Evolutionary conservation across 2,797 vertebrate genomes (phyloP).

Genomic region (Poeciliopsis gracilis): DNA sequence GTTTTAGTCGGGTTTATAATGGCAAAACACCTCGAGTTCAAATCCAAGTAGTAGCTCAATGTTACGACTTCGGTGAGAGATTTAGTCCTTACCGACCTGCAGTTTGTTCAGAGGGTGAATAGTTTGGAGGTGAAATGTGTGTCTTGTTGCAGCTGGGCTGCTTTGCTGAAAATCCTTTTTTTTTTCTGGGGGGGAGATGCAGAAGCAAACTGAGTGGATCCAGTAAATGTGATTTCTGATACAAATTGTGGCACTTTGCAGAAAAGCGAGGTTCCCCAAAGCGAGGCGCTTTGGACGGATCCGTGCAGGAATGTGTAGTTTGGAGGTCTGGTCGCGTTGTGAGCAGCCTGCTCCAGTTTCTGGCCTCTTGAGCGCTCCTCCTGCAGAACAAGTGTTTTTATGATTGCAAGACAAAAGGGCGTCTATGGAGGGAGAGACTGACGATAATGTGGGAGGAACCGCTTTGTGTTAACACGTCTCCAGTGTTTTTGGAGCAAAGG

Average conservation of each 20-base stretch:
- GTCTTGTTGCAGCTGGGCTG: constrained; percentile 28
- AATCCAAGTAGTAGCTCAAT: constrained; percentile 17
- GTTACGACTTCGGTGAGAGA: constrained; percentile 8
- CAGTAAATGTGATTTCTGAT: constrained; percentile 36
- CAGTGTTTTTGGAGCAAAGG: constrained; percentile 74
- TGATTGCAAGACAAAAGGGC: constrained; percentile 67
- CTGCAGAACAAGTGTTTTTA: constrained; percentile 59
- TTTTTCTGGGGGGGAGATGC: background rate
- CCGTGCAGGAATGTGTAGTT: background rate
- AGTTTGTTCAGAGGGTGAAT: constrained; percentile 12
- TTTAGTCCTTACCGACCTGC: constrained; percentile 10
- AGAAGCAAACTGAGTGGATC: constrained; percentile 48
- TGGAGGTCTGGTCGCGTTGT: constrained; percentile 4
- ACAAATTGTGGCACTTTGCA: constrained; percentile 20
- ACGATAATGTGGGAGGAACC: constrained; percentile 59
- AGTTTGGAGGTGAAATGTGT: constrained; percentile 20
- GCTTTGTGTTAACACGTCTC: constrained; percentile 54
- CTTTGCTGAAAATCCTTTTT: background rate
- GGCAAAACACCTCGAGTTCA: constrained; percentile 12
- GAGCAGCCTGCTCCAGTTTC: constrained; percentile 15
- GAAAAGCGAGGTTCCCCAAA: background rate
- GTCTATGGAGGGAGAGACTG: constrained; percentile 43
- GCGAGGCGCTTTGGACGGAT: background rate
- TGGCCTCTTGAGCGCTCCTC: constrained; percentile 23
- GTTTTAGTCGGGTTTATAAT: constrained; percentile 21